phyloP scores from a whole-genome alignment of 2,888 invertebrate species.

The Cacoxenus indagator region DNA sequence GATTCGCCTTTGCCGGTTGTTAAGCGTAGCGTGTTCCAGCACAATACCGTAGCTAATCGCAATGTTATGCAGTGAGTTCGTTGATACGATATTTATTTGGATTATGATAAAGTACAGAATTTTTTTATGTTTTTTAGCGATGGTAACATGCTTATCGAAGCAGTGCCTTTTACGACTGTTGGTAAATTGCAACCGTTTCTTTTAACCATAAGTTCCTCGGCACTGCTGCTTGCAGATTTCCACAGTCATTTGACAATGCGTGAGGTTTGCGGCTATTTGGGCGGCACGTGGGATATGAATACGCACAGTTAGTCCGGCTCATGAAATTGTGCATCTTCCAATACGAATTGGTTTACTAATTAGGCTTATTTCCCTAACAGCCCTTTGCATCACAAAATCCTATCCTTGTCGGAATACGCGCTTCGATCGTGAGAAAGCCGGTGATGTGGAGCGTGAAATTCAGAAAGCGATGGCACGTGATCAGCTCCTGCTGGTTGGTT shows the following conservation, averaged over 20 bases:
- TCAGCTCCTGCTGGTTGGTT: slow-evolving; percentile 87
- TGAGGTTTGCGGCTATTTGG: slow-evolving; percentile 96
- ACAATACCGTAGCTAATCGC: slow-evolving; percentile 82
- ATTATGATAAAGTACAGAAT: not conserved
- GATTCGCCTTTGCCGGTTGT: slow-evolving; percentile 75
- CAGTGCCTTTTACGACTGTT: slow-evolving; percentile 87
- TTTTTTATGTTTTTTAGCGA: slow-evolving; percentile 74
- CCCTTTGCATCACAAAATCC: slow-evolving; percentile 87
- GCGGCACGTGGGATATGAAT: slow-evolving; percentile 95
- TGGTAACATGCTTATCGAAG: slow-evolving; percentile 89
- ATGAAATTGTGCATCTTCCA: not conserved
- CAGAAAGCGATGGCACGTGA: slow-evolving; percentile 86
- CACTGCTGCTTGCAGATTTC: slow-evolving; percentile 89
- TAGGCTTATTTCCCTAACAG: slow-evolving; percentile 73
- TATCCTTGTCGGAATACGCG: slow-evolving; percentile 90
- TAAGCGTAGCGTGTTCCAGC: slow-evolving; percentile 80
- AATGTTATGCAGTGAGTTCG: slow-evolving; percentile 81
- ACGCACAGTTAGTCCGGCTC: slow-evolving; percentile 83
- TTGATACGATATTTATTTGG: not conserved
- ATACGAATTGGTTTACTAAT: slow-evolving; percentile 8
- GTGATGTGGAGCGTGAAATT: slow-evolving; percentile 85
- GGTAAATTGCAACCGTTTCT: slow-evolving; percentile 95
- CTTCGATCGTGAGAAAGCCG: slow-evolving; percentile 82
- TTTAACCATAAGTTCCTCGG: slow-evolving; percentile 88
- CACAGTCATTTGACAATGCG: slow-evolving; percentile 94